Conservation (phyloP, 2,113 vertebrate species). For the Galemys pyrenaicus region DNA sequence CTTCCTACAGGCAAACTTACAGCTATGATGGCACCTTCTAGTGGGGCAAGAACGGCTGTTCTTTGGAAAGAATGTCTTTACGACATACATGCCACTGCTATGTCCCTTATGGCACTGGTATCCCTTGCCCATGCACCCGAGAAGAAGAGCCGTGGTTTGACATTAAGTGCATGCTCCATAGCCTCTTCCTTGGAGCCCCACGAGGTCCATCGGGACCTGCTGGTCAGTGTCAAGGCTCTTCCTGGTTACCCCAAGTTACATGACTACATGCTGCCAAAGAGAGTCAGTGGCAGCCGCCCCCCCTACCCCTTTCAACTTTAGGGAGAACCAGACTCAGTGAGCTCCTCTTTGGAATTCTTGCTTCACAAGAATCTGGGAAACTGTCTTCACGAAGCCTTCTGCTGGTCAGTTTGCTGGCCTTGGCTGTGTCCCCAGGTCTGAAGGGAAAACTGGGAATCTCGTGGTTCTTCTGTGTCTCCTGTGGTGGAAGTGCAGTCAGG, state of each 20-base stretch:
- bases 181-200: background rate
- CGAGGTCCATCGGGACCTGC: background rate
- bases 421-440: background rate
- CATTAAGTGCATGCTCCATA: background rate
- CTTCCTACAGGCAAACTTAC: background rate
- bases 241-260: background rate
- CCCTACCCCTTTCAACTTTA: background rate
- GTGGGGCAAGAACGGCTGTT: background rate
- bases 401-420: background rate
- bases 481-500: accelerated
- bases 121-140: accelerated
- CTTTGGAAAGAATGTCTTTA: background rate
- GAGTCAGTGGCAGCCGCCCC: no score
- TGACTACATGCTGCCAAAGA: background rate
- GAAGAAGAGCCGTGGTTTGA: background rate
- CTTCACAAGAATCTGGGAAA: background rate
- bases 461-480: background rate
- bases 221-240: background rate
- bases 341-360: background rate
- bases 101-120: background rate
- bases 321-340: background rate
- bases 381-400: background rate
- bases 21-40: background rate
- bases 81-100: background rate
- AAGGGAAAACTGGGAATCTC: background rate